These are phyloP conservation scores for Brachynemurus nebulosus DNA, from an alignment of 2,888 invertebrate genomes.

Conservation along the genomic window DNA sequence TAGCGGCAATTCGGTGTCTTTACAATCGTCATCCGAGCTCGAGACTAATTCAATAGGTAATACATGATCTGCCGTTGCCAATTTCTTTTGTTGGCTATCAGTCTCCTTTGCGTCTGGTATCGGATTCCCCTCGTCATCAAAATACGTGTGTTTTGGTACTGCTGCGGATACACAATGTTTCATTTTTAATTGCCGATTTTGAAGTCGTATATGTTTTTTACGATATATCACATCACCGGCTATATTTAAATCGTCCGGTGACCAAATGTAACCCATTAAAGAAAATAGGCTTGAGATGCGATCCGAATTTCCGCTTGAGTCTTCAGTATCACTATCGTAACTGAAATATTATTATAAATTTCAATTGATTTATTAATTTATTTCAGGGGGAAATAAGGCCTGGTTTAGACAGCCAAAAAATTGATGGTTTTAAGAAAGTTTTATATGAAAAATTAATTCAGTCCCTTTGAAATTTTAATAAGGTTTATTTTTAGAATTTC, in stretches of 20 bases:
- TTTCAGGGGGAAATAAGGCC: no score
- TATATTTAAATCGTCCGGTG: conserved; percentile 28
- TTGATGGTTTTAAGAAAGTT: no score
- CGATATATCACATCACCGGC: conserved; percentile 48
- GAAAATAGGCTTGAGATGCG: conserved; percentile 49
- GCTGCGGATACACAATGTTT: conserved; percentile 26
- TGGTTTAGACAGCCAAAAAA: no score
- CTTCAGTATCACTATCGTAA: conserved; percentile 39
- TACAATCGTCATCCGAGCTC: conserved; percentile 21
- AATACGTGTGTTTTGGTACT: conserved; percentile 43
- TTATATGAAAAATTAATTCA: no score
- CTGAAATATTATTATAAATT: conserved; percentile 27
- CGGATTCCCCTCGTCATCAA: conserved; percentile 52
- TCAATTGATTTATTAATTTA: no score
- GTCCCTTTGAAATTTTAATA: no score
- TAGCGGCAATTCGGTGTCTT: neutral
- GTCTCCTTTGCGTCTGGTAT: conserved; percentile 23
- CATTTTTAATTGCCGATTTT: conserved; percentile 41
- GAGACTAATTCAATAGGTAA: neutral
- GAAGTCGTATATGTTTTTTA: conserved; percentile 43
- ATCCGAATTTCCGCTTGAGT: conserved; percentile 33
- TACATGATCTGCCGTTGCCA: neutral
- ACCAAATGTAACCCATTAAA: conserved; percentile 42
- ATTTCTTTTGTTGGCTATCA: neutral
- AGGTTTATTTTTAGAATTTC: no score